Evolutionary conservation across 30 jellyfish, hydroid and myxozoan species (phyloP).

Genomic region (Hydra vulgaris): DNA sequence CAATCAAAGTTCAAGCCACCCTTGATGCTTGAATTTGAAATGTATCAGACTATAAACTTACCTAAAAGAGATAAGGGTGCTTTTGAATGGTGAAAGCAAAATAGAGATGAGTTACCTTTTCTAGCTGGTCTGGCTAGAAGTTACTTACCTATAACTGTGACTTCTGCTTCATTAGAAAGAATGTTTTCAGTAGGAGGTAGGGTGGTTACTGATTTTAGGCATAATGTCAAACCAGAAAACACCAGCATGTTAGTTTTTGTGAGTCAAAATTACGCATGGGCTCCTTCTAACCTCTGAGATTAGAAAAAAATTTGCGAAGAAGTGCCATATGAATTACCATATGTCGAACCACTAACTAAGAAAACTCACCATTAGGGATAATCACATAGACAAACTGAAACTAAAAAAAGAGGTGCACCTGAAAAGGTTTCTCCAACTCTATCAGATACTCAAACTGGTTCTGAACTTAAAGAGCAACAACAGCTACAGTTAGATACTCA

Average conservation of each 20-base stretch:
- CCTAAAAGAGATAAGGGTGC: not conserved
- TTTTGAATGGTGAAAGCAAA: not conserved
- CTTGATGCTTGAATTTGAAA: not conserved
- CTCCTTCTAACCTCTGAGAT: not conserved
- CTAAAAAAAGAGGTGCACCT: not conserved
- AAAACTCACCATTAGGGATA: not conserved
- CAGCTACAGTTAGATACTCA: not conserved
- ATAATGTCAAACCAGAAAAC: not conserved
- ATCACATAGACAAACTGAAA: not conserved
- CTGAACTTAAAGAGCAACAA: not conserved
- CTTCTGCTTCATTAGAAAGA: not conserved
- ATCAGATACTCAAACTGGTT: not conserved
- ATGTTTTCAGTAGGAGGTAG: not conserved
- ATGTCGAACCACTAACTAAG: not conserved
- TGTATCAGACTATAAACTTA: not conserved
- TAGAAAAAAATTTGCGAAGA: not conserved
- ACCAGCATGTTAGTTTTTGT: not conserved
- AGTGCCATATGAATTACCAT: not conserved
- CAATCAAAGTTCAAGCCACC: not conserved
- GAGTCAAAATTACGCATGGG: not conserved
- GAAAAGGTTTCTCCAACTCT: not conserved
- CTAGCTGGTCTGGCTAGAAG: not conserved
- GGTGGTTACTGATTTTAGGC: not conserved
- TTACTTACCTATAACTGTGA: not conserved
- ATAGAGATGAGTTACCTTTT: not conserved